Base-by-base conservation (phyloP, 2,888 invertebrate species). In the Pristionchus fissidentatus region DNA sequence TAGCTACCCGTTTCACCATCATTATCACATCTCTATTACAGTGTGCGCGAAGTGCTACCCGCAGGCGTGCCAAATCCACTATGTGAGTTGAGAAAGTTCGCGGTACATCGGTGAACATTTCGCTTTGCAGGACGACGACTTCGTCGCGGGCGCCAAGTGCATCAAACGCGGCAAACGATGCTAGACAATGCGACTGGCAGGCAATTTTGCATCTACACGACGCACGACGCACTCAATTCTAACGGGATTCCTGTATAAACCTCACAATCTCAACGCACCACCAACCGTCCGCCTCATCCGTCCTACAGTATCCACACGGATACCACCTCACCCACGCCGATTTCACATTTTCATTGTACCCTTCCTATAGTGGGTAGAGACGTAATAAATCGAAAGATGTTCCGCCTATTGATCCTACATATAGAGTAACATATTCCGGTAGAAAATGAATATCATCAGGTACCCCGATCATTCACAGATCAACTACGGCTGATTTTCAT, bases 21-120 rank as follows among this genome's bases (percentile, higher is more conserved):
- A 49, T 49, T 15, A 49, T 49, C 10, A 49, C 10, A 49, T 49
- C 19, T 49, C 49, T 15, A 32, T 79, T 79, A 26, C 57, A 79
- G 79, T 79, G 49, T 79, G 79, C 57, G 43, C n/a, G n/a, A 55
- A 79, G 57, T 79, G 79, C 57, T 35, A n/a, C 38, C 57, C 55
- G 35, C 79, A 55, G 55, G 79, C 55, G 79, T 79, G 79, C 79
- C 55, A 79, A 57, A 79, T 79, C 57, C 55, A 52, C 57, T 57
- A 79, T 41, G 79, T 79, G 35, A 79, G 79, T 57, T 57, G 1
- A 19, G 32, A 62, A 32, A 29, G 35, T 62, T 8, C n/a, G 32
- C 43, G 43, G 75, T 75, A 22, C 32, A 35, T 32, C 35, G 8
- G 49, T 52, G 75, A 3, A 52, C 49, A 32, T 32, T 22, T 7